These are phyloP conservation scores for Notiomystis cincta DNA, from an alignment of 2,113 vertebrate genomes.

Conservation along the genomic window DNA sequence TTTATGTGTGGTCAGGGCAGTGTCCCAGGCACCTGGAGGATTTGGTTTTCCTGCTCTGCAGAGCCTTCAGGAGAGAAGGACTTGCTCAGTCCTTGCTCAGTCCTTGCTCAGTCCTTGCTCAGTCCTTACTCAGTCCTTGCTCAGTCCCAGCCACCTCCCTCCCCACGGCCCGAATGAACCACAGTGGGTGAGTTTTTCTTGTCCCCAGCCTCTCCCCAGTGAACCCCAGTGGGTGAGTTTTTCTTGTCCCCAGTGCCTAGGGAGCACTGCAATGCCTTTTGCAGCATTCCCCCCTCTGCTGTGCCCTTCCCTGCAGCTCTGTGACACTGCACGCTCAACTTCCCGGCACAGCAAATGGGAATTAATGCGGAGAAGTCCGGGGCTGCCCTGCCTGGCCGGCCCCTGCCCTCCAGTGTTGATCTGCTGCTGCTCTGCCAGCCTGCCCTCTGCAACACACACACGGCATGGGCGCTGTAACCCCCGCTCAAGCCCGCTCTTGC, in stretches of 20 bases:
- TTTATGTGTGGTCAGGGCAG: not conserved
- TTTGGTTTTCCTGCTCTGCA: not conserved
- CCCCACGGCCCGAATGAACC: accelerated
- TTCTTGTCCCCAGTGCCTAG: not conserved
- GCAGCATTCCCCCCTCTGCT: not conserved
- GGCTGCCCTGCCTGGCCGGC: not conserved
- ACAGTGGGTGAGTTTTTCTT: not conserved
- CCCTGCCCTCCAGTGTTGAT: not conserved
- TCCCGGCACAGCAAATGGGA: not conserved
- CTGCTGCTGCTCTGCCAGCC: not conserved
- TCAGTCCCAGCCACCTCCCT: not conserved
- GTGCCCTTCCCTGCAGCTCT: not conserved
- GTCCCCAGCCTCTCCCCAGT: not conserved
- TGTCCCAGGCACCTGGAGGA: not conserved
- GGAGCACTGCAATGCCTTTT: not conserved
- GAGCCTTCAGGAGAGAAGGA: too few relatives aligned
- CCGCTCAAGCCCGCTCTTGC: not conserved
- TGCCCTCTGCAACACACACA: not conserved
- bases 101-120: too few relatives aligned
- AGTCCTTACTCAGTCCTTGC: too few relatives aligned
- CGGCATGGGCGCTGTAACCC: not conserved
- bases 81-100: not conserved
- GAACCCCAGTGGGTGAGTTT: too few relatives aligned
- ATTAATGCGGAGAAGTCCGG: not conserved
- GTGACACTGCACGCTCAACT: not conserved